A percentile compares a stretch with the other conserved stretches of the same genome.
phyloP scores from a whole-genome alignment of 2,113 vertebrate species.

The Lipotes vexillifer region DNA sequence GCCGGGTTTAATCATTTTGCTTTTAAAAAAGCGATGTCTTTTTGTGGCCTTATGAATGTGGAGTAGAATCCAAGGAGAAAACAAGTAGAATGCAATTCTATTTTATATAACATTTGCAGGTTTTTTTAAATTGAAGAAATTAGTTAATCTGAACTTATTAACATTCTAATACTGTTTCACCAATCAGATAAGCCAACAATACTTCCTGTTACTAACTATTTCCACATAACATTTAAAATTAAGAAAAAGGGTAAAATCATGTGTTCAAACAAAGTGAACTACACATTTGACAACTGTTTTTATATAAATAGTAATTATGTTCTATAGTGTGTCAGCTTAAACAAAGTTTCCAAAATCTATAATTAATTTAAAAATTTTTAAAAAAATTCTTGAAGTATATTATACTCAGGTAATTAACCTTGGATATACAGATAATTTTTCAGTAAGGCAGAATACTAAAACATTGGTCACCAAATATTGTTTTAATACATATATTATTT shows the following conservation, averaged over 20 bases:
- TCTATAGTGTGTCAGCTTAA: not conserved
- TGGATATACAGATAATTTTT: not conserved
- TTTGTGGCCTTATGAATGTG: not conserved
- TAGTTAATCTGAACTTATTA: not conserved
- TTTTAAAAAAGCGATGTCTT: not conserved
- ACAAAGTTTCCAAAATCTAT: not conserved
- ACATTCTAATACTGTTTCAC: not conserved
- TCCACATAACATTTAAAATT: not conserved
- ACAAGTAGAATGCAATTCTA: not conserved
- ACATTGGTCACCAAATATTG: not conserved
- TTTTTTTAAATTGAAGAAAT: slow-evolving; percentile 2
- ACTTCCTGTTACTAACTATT: not conserved
- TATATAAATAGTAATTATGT: not conserved
- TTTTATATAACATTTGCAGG: not conserved
- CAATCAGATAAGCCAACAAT: not conserved
- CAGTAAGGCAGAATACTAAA: not conserved
- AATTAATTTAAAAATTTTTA: too few species aligned
- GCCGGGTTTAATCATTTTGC: not conserved
- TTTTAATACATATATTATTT: not conserved
- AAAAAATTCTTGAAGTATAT: not conserved
- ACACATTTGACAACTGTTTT: not conserved
- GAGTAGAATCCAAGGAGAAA: not conserved
- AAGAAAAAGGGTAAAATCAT: not conserved
- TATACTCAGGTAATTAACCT: not conserved
- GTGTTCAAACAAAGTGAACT: not conserved